Evolutionary conservation across 2,888 invertebrate species (phyloP), one percentile per base, ranked within the genome.

Genomic region (Icerya purchasi): DNA sequence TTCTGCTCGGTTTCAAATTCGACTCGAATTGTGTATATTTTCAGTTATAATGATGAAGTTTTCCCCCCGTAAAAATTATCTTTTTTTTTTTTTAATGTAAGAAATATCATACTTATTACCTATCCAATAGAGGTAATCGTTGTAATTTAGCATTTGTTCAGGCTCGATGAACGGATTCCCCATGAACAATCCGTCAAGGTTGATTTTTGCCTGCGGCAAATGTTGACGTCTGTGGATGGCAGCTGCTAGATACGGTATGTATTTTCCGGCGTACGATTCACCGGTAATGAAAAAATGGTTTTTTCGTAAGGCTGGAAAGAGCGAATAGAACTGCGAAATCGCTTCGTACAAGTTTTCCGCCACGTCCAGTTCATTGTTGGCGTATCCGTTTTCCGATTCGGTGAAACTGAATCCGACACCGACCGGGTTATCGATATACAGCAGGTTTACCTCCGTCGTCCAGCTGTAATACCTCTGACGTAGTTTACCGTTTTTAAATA

Each of bases 371-470:
- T 81, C 76, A 67, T 77, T 71, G 1, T 66, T 70, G 23, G 78
- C 78, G 68, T 77, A 81, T 14, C 76, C 75, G 2, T 63, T 66
- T 25, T 77, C 78, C 54, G 70, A 66, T 1, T 75, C 68, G 1
- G 82, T 80, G 66, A 78, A 82, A 67, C 81, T 82, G 66, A 79
- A 82, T 1, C 82, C 82, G 52, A 74, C 72, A 1, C 80, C 80
- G 1, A 79, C 81, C 2, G 82, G 82, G 64, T 79, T 81, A 65
- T 82, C 82, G 61, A 82, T 77, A 67, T 77, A 82, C 50, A 82
- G 71, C 54, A 82, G 68, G 63, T 79, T 77, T 66, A 76, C 74
- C 22, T 76, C 73, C 3, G 74, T 66, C 22, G 77, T 77, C 81
- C 81, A 82, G 24, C 78, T 74, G 62, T 76, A 72, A 60, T 77